Conservation (phyloP, 1,140 invertebrate species). For the Papilio aristodemus region DNA sequence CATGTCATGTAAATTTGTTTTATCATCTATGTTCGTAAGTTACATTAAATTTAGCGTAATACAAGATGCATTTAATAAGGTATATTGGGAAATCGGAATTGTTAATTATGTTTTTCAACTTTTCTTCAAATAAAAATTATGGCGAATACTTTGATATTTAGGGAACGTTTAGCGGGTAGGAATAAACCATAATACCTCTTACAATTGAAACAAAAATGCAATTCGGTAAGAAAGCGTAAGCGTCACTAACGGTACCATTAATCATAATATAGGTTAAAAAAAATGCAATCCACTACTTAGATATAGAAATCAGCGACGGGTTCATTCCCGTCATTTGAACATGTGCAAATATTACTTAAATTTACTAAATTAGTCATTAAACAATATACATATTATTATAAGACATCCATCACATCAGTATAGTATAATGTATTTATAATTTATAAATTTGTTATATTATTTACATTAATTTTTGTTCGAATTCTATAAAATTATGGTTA, state of each 20-base stretch:
- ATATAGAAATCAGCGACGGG: too few relatives aligned
- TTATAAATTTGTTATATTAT: background rate
- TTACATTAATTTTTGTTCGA: background rate
- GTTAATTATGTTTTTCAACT: background rate
- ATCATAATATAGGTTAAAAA: too few relatives aligned
- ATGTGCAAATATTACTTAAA: background rate
- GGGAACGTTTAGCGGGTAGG: conserved; percentile 25
- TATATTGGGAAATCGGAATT: background rate
- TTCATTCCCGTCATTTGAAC: background rate
- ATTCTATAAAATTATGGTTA: background rate
- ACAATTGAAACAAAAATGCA: background rate
- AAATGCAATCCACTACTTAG: too few relatives aligned
- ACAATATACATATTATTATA: background rate
- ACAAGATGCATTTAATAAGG: conserved; percentile 20
- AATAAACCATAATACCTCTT: conserved; percentile 38
- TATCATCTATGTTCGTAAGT: background rate
- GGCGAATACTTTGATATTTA: background rate
- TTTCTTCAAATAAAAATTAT: background rate
- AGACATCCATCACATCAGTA: background rate
- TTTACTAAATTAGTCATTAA: conserved; percentile 8
- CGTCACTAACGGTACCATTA: background rate
- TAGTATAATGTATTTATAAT: background rate
- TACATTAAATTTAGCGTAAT: background rate
- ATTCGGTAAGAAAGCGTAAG: conserved; percentile 33
- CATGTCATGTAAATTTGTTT: background rate